Conservation (phyloP, 2,888 invertebrate species). For the Agrypnus murinus region DNA sequence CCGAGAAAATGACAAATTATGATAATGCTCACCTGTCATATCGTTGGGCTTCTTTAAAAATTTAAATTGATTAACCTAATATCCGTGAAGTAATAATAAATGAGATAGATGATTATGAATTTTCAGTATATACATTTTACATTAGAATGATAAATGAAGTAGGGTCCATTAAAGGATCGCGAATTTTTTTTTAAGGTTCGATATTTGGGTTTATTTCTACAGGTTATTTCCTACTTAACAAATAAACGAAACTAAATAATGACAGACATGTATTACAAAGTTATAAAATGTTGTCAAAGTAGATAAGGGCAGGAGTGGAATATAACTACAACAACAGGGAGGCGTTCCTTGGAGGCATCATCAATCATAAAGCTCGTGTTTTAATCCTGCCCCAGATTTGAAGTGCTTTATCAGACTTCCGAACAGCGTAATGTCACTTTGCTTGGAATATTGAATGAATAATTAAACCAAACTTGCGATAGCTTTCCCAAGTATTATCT, state of each 20-base stretch:
- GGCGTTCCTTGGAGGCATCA: constrained; percentile 39
- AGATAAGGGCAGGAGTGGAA: constrained; percentile 32
- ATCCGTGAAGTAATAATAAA: constrained; percentile 8
- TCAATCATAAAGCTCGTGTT: constrained; percentile 44
- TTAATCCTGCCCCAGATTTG: constrained; percentile 45
- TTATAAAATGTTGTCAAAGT: constrained; percentile 41
- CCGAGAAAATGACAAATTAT: constrained; percentile 20
- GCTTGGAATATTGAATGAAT: constrained; percentile 46
- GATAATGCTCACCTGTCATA: constrained; percentile 16
- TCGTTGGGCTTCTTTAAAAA: not conserved
- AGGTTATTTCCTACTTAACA: not conserved
- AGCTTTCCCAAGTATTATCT: constrained; percentile 39
- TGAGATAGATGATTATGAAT: constrained; percentile 17
- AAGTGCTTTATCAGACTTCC: constrained; percentile 43
- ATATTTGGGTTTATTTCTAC: not conserved
- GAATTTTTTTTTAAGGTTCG: no score
- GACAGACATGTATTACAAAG: constrained; percentile 38
- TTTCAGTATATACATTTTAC: no score
- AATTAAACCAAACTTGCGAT: constrained; percentile 44
- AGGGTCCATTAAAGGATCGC: no score
- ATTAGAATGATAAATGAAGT: constrained; percentile 13
- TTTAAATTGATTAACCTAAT: constrained; percentile 19
- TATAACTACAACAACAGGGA: constrained; percentile 28
- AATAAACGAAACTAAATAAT: constrained; percentile 23
- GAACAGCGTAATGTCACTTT: constrained; percentile 41